phyloP scores from a whole-genome alignment of 1,140 invertebrate species.

The Brachionus paranguensis region DNA sequence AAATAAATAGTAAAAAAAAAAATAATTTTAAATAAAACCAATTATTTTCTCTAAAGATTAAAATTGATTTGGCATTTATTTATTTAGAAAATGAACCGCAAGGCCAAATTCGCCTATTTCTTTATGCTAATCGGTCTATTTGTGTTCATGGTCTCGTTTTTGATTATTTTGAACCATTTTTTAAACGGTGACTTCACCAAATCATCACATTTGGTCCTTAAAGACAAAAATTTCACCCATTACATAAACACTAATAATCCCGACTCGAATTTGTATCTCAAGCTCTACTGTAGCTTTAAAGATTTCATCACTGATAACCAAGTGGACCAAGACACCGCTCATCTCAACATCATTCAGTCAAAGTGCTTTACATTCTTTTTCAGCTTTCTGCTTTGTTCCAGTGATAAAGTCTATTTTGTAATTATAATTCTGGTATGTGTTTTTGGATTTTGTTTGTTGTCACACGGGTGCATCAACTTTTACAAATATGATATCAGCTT shows the following conservation, averaged over 20 bases:
- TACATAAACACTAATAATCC: neutral
- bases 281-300: neutral
- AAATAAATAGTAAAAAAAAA: neutral
- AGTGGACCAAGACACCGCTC: neutral
- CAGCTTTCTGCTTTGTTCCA: neutral
- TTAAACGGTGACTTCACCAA: neutral
- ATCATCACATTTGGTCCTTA: neutral
- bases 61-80: neutral
- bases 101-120: conserved; percentile 25
- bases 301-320: neutral
- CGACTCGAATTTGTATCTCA: neutral
- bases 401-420: neutral
- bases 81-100: conserved; percentile 1
- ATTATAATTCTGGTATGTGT: neutral
- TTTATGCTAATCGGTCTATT: neutral
- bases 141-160: neutral
- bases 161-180: conserved; percentile 2
- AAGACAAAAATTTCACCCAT: neutral
- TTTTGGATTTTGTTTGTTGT: neutral
- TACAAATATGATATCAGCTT: conserved; percentile 10
- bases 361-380: neutral
- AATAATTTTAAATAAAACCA: neutral
- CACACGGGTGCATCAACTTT: neutral
- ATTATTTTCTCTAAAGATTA: neutral
- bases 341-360: neutral